phyloP scores from a whole-genome alignment of 2,888 invertebrate genomes.

The Lycophotia porphyrea region DNA sequence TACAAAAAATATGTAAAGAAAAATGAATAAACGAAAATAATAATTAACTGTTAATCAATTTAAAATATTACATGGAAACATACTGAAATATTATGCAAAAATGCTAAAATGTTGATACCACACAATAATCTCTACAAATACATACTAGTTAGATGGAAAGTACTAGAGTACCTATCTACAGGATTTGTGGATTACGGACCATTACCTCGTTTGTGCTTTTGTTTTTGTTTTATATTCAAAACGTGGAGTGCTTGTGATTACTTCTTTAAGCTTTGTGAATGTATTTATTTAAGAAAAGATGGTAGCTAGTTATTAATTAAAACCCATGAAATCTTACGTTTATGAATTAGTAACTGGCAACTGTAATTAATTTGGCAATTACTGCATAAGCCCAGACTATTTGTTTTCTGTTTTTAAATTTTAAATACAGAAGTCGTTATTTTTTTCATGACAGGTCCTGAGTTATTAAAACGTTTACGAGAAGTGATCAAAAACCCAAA shows the following conservation, averaged over 20 bases:
- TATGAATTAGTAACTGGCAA: too few relatives aligned
- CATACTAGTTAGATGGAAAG: conserved; percentile 18
- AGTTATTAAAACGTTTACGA: conserved; percentile 89
- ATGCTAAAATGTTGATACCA: background rate
- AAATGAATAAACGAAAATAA: too few relatives aligned
- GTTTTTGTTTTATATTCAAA: conserved; percentile 10
- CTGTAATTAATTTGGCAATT: too few relatives aligned
- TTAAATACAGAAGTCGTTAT: too few relatives aligned
- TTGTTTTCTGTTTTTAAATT: too few relatives aligned
- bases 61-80: background rate
- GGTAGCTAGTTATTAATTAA: background rate
- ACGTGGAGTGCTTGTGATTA: background rate
- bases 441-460: conserved; percentile 84
- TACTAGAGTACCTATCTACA: background rate
- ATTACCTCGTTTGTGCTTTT: conserved; percentile 6
- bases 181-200: conserved; percentile 24
- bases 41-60: too few relatives aligned
- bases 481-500: conserved; percentile 91
- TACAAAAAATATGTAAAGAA: too few relatives aligned
- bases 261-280: background rate
- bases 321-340: background rate
- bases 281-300: background rate
- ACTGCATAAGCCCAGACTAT: too few relatives aligned
- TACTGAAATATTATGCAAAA: background rate
- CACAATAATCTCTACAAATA: conserved; percentile 7